Evolutionary conservation across 2,888 invertebrate species (phyloP).

Genomic region (Tipula vernalis): DNA sequence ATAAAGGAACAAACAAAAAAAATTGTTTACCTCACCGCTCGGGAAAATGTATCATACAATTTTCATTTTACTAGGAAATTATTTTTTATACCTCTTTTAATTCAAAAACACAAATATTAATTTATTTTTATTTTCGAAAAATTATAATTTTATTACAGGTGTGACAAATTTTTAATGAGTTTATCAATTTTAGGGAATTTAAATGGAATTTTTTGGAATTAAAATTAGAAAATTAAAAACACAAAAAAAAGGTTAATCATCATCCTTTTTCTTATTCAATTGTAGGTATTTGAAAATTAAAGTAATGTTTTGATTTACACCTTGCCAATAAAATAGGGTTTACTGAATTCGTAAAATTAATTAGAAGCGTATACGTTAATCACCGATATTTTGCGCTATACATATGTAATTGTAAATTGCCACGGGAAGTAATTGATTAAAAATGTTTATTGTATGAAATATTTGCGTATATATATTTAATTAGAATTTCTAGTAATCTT

Average conservation of each 20-base stretch:
- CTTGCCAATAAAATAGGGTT: no score
- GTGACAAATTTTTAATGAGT: background rate
- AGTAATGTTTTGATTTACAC: no score
- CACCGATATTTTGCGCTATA: no score
- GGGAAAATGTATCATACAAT: background rate
- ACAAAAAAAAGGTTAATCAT: background rate
- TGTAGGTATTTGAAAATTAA: background rate
- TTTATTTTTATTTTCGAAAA: background rate
- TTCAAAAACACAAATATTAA: background rate
- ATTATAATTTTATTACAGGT: background rate
- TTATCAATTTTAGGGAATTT: background rate
- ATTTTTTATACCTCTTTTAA: background rate
- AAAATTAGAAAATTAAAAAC: background rate
- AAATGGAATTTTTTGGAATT: background rate
- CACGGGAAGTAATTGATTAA: no score
- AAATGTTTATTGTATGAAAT: no score
- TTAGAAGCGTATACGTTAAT: no score
- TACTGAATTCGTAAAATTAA: no score
- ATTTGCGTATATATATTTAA: no score
- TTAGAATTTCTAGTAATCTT: no score
- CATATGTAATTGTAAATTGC: no score
- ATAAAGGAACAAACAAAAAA: background rate
- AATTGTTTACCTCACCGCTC: background rate
- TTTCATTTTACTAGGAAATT: background rate
- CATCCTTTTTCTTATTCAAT: background rate